phyloP scores from a whole-genome alignment of 2,797 vertebrate species.

The Hypotaenidia philippensis region DNA sequence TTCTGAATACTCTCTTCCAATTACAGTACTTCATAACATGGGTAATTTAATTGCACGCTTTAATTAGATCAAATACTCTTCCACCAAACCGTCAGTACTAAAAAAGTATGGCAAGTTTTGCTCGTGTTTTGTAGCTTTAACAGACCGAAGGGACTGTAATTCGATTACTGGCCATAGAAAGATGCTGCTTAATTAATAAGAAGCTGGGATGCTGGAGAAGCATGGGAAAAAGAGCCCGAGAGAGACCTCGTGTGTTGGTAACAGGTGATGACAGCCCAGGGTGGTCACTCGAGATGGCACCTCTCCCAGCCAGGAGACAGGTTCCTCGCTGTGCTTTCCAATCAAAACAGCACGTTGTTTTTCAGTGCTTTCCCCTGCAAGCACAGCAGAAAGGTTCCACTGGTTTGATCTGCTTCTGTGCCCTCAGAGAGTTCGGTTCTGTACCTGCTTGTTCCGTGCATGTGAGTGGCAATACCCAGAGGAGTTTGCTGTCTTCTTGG shows the following conservation, averaged over 20 bases:
- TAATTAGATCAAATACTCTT: conserved; percentile 39
- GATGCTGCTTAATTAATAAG: not conserved
- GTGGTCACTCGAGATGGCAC: not conserved
- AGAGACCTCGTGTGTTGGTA: conserved; percentile 70
- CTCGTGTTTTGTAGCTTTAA: not conserved
- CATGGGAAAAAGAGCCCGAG: conserved; percentile 45
- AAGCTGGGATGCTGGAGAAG: not conserved
- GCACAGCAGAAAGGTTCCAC: not conserved
- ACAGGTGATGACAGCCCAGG: conserved; percentile 43
- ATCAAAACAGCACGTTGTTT: accelerated
- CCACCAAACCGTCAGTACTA: not conserved
- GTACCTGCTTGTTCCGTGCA: not conserved
- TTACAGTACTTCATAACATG: not conserved
- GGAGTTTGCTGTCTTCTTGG: not conserved
- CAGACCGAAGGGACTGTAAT: not conserved
- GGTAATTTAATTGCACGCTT: conserved; percentile 22
- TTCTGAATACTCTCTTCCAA: not conserved
- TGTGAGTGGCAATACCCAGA: accelerated
- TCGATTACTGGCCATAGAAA: not conserved
- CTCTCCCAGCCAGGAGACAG: not conserved
- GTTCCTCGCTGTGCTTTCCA: not conserved
- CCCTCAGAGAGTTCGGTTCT: not conserved
- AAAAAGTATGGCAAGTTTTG: not conserved
- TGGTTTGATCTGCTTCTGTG: not conserved
- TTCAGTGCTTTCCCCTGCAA: not conserved